Evolutionary conservation across 2,113 vertebrate species (phyloP).

Genomic region (Dasyurus viverrinus): DNA sequence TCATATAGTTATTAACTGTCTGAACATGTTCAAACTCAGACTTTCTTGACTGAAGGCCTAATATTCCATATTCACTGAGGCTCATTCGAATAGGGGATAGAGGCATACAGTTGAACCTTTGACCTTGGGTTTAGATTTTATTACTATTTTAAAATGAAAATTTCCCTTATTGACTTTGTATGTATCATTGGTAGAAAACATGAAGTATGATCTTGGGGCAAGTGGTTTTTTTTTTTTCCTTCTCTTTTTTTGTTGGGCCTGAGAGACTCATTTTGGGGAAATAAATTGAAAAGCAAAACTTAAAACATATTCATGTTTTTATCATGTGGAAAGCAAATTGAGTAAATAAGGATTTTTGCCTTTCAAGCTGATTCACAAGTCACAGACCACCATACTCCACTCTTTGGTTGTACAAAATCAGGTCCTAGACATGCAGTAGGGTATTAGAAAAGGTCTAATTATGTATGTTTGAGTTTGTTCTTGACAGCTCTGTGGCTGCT

Average conservation of each 20-base stretch:
- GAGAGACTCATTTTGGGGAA: neutral
- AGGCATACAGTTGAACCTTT: neutral
- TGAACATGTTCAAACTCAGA: neutral
- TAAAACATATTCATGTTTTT: neutral
- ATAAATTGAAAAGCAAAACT: neutral
- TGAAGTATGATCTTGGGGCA: neutral
- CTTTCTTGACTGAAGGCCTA: neutral
- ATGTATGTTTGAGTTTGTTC: neutral
- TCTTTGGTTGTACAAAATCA: neutral
- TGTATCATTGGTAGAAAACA: neutral
- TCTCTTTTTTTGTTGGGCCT: neutral
- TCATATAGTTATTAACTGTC: neutral
- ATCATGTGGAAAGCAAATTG: neutral
- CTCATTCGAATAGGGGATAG: neutral
- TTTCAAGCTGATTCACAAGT: neutral
- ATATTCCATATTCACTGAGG: neutral
- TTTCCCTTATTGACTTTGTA: neutral
- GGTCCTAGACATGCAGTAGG: neutral
- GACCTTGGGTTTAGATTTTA: neutral
- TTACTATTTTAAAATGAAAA: neutral
- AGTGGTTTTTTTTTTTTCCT: neutral
- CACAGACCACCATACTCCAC: neutral
- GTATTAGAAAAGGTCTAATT: neutral
- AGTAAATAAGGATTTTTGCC: neutral
- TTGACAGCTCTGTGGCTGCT: neutral